Evolutionary conservation across 2,888 invertebrate species (phyloP).

Genomic region (Helobdella robusta): DNA sequence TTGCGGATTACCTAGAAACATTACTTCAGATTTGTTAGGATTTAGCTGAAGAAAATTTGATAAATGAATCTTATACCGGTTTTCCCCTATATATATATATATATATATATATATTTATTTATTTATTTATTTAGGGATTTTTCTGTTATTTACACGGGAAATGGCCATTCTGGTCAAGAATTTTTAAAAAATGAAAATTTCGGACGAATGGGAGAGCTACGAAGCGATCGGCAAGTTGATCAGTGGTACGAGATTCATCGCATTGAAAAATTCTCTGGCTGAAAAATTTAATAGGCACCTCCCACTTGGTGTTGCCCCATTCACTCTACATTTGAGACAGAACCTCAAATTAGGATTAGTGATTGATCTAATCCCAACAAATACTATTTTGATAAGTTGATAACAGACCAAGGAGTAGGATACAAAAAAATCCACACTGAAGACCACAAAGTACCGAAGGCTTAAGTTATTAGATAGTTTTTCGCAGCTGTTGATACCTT

Average conservation of each 20-base stretch:
- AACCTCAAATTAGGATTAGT: constrained; percentile 46
- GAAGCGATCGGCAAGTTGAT: constrained; percentile 57
- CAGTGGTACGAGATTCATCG: constrained; percentile 61
- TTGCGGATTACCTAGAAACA: no score
- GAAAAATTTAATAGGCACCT: no score
- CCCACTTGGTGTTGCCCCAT: constrained; percentile 34
- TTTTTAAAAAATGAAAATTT: neutral
- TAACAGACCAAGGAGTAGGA: constrained; percentile 17
- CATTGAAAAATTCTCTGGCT: constrained; percentile 64
- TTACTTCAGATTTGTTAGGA: no score
- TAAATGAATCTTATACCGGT: no score
- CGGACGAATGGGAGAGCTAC: constrained; percentile 49
- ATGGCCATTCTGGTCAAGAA: no score
- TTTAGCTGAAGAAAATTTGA: no score
- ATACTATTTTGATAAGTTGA: constrained; percentile 46
- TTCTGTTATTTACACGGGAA: no score
- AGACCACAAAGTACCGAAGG: constrained; percentile 53
- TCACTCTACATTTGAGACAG: constrained; percentile 39
- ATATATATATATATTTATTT: no score
- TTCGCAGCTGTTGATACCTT: constrained; percentile 38
- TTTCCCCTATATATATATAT: no score
- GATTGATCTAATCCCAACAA: constrained; percentile 49
- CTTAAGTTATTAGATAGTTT: constrained; percentile 49
- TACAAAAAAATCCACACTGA: constrained; percentile 55
- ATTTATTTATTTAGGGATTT: no score